These are phyloP conservation scores for Chionis minor DNA, from an alignment of 2,113 vertebrate species.

Conservation along the genomic window DNA sequence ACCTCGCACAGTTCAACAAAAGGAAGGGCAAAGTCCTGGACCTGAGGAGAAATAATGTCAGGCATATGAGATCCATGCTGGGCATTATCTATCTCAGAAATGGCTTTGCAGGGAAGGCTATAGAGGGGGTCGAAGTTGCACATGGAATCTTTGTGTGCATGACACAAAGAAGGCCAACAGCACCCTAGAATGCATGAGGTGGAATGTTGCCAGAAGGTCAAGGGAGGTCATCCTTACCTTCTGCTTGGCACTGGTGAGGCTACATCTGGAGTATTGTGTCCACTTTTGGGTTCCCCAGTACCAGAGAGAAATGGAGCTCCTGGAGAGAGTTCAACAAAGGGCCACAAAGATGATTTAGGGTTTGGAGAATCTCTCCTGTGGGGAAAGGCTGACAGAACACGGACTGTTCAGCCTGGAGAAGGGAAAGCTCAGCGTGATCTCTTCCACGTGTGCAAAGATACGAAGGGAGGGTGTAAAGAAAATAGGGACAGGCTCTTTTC, in stretches of 20 bases:
- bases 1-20: neutral
- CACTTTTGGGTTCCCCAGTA: neutral
- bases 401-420: neutral
- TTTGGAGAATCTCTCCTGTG: neutral
- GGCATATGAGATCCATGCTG: neutral
- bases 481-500: neutral
- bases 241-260: neutral
- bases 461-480: neutral
- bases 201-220: neutral
- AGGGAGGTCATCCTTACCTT: neutral
- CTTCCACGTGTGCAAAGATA: neutral
- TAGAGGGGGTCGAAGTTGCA: neutral
- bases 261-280: neutral
- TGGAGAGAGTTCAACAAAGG: neutral
- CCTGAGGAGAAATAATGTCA: neutral
- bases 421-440: neutral
- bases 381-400: neutral
- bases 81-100: neutral
- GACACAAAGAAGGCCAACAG: neutral
- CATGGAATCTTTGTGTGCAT: neutral
- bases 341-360: neutral
- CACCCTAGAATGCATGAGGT: neutral
- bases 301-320: neutral
- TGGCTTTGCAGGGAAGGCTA: neutral
- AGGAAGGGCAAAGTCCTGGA: neutral